Evolutionary conservation across 2,113 vertebrate genomes (phyloP).

Genomic region (Tupaia chinensis): DNA sequence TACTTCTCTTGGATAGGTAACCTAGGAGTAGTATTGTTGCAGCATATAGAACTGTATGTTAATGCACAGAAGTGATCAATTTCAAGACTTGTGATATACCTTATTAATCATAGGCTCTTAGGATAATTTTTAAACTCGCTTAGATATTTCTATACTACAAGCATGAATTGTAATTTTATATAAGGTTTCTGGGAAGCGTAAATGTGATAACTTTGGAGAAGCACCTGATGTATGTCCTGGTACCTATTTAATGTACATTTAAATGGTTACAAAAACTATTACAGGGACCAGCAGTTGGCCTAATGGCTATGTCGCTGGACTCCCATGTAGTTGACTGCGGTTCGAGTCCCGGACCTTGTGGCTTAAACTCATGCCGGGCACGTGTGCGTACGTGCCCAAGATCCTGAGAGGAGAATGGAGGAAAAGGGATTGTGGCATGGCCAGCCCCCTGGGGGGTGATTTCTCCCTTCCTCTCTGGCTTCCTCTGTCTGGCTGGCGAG

Average conservation of each 20-base stretch:
- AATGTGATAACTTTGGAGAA: conserved; percentile 23
- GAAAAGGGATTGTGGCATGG: no score
- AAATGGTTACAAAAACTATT: background rate
- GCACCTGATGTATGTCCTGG: background rate
- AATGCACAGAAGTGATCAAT: background rate
- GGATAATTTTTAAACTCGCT: conserved; percentile 1
- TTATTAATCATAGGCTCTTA: background rate
- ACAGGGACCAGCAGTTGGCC: no score
- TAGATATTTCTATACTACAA: background rate
- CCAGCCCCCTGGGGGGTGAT: no score
- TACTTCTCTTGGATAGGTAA: background rate
- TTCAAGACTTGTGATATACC: background rate
- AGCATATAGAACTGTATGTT: background rate
- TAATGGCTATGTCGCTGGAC: no score
- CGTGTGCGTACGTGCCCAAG: no score
- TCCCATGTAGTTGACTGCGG: no score
- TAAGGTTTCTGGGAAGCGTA: background rate
- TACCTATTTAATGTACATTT: conserved; percentile 13
- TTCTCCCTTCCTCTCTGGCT: no score
- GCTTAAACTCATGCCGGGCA: no score
- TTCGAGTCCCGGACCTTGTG: no score
- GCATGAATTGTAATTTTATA: background rate
- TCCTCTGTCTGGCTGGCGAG: no score
- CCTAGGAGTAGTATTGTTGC: background rate
- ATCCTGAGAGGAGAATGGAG: no score